Conservation (phyloP, 2,888 invertebrate species). For the Iphiclides podalirius region DNA sequence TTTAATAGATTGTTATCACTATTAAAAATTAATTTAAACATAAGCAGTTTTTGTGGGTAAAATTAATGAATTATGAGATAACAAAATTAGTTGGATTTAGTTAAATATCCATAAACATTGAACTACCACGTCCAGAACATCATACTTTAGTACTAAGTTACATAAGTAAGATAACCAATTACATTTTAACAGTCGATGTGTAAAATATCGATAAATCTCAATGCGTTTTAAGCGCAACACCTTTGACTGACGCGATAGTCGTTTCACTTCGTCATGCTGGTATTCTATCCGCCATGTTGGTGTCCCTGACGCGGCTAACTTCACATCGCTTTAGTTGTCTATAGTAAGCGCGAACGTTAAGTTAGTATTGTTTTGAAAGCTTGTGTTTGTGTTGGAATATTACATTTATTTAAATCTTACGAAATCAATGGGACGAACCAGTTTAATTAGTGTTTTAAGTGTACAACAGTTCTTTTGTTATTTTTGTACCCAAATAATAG, state of each 20-base stretch:
- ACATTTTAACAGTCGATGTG: too few relatives aligned
- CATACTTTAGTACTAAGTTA: too few relatives aligned
- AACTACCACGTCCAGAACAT: too few relatives aligned
- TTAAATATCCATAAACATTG: too few relatives aligned
- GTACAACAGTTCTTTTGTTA: conserved; percentile 28
- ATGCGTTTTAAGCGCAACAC: conserved; percentile 34
- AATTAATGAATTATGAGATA: too few relatives aligned
- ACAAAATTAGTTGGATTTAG: too few relatives aligned
- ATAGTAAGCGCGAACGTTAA: conserved; percentile 54
- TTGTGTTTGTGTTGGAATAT: conserved; percentile 39
- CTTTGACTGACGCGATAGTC: conserved; percentile 53
- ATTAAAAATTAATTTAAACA: too few relatives aligned
- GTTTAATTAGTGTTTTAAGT: conserved; percentile 24
- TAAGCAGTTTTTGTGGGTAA: too few relatives aligned
- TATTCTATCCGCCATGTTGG: conserved; percentile 42
- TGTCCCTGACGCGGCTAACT: conserved; percentile 48
- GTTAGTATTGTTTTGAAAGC: conserved; percentile 66
- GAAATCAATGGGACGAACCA: conserved; percentile 53
- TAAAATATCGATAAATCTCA: conserved; percentile 16
- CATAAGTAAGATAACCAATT: too few relatives aligned
- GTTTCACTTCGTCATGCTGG: conserved; percentile 19
- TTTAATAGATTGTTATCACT: too few relatives aligned
- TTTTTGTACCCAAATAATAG: conserved; percentile 26
- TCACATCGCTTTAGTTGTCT: conserved; percentile 53
- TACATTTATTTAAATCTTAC: conserved; percentile 33